Base-by-base conservation (phyloP, 2,113 vertebrate genomes). In the Seriola dumerili region DNA sequence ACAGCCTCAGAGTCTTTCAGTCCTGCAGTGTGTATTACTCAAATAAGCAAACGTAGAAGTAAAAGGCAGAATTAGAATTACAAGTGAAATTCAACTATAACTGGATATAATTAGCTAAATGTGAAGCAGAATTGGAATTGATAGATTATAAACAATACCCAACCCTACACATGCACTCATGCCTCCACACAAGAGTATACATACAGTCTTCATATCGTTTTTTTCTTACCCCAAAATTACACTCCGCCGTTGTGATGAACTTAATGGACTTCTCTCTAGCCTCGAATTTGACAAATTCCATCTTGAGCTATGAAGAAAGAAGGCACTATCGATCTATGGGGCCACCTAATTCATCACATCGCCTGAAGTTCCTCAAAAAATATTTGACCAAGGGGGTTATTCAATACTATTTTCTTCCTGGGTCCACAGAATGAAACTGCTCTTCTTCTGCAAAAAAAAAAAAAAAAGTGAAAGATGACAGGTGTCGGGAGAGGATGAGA, bases 351-450 rank as follows among this genome's bases (percentile, higher is more conserved):
- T 95, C 88, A 95, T 96, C 94, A 95, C 88, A 84, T 68, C 7
- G 91, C 93, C 91, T 87, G 80, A 93, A 94, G 91, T 95, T 91
- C 87, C 88, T 85, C 55, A 93, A 90, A 82, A 93, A 85, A 94
- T 89, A 94, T 92, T 93, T 94, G 94, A 95, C 94, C 94, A 91
- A 88, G 68, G 91, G 94, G 90, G 88, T 94, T 95, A 94, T 94
- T 95, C 94, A 95, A 94, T 94, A 93, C 90, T 87, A 88, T 95
- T 94, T 95, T 95, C 91, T 92, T 89, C 88, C 84, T 90, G 80
- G 92, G 61, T 80, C 89, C 88, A 81, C 83, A 85, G 77, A 94
- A 93, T 93, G 87, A 94, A 93, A 92, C 87, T 79, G 81, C 85
- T 88, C 89, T 93, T 94, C 87, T 93, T 92, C 67, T 88, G 78